Percentiles rank a stretch among this genome's conserved stretches.
Evolutionary conservation across 2,113 vertebrate species (phyloP).

Genomic region (Bucco capensis): DNA sequence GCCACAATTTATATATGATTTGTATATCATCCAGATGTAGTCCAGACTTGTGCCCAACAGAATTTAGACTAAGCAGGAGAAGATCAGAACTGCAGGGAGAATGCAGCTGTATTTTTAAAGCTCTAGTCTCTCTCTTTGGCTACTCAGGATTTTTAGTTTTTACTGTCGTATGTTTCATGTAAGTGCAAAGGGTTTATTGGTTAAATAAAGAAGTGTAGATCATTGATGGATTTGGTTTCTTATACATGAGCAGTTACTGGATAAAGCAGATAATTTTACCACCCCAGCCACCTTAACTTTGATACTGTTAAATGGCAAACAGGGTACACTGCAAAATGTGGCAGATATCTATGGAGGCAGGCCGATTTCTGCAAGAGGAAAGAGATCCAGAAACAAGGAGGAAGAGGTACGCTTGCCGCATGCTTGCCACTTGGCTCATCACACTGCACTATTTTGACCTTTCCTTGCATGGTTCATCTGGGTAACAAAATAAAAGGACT

Average conservation of each 20-base stretch:
- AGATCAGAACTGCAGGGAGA: background rate
- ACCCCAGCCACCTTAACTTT: slow-evolving; percentile 78
- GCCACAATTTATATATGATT: background rate
- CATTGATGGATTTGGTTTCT: slow-evolving; percentile 16
- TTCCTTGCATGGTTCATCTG: slow-evolving; percentile 72
- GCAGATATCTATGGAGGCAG: slow-evolving; percentile 88
- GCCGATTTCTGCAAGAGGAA: slow-evolving; percentile 83
- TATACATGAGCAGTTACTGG: slow-evolving; percentile 3
- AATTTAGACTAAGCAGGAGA: background rate
- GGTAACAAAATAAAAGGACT: slow-evolving; percentile 40
- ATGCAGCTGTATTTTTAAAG: background rate
- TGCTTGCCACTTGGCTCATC: slow-evolving; percentile 68
- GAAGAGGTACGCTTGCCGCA: slow-evolving; percentile 94
- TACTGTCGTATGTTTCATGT: background rate
- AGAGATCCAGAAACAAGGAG: slow-evolving; percentile 91
- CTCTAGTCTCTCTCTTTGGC: background rate
- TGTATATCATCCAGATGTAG: background rate
- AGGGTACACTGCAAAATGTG: slow-evolving; percentile 92
- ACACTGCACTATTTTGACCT: slow-evolving; percentile 41
- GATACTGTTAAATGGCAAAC: slow-evolving; percentile 89
- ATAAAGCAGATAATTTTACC: slow-evolving; percentile 44
- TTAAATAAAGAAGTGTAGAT: background rate
- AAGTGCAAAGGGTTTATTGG: background rate
- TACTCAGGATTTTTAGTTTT: background rate
- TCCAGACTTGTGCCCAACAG: background rate